Evolutionary conservation across 1,140 invertebrate species (phyloP).

Genomic region (Danaus melanippus): DNA sequence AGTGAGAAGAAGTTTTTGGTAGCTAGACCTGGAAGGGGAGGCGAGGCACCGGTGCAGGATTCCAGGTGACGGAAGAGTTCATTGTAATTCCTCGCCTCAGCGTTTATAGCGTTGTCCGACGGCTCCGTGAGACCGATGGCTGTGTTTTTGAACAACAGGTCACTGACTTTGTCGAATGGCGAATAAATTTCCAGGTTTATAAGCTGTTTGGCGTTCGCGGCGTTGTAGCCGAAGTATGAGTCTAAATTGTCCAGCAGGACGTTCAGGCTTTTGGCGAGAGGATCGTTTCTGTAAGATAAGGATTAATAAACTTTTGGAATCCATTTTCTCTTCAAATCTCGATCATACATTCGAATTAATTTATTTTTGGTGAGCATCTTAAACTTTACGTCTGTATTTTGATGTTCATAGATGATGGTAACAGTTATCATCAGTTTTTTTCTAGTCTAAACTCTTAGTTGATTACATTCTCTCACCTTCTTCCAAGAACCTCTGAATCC

Average conservation of each 20-base stretch:
- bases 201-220: conserved; percentile 52
- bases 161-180: conserved; percentile 64
- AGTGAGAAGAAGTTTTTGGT: conserved; percentile 31
- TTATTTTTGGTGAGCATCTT: too few species aligned
- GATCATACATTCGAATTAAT: too few species aligned
- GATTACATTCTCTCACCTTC: conserved; percentile 31
- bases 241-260: conserved; percentile 38
- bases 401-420: too few species aligned
- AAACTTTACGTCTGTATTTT: too few species aligned
- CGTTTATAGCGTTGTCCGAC: conserved; percentile 27
- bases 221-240: conserved; percentile 44
- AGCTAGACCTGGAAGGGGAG: conserved; percentile 23
- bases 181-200: conserved; percentile 72
- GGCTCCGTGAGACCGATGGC: conserved; percentile 67
- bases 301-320: too few species aligned
- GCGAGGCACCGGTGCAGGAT: conserved; percentile 38
- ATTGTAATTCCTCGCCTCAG: conserved; percentile 53
- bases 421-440: too few species aligned
- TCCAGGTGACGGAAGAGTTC: conserved; percentile 60
- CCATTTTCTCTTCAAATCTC: too few species aligned
- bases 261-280: conserved; percentile 38
- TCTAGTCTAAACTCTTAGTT: too few species aligned
- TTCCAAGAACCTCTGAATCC: conserved; percentile 73
- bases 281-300: conserved; percentile 46
- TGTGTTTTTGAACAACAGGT: conserved; percentile 75